A percentile compares a stretch with the other conserved stretches of the same genome.
These are phyloP conservation scores for Perognathus longimembris DNA, from an alignment of 2,113 vertebrate species.

Conservation along the genomic window DNA sequence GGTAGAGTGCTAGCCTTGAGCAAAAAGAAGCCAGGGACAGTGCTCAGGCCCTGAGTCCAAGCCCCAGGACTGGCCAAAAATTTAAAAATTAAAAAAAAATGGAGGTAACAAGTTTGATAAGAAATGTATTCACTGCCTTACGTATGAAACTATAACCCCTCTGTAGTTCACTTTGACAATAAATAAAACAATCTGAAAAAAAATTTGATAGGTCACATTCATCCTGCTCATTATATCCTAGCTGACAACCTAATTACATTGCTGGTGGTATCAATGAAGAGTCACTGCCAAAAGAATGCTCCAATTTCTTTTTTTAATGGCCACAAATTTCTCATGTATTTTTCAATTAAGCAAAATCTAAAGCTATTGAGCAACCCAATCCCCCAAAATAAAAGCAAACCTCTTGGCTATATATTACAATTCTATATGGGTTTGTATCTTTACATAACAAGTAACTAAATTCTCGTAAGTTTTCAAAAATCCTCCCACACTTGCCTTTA, in stretches of 20 bases:
- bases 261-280: neutral
- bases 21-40: too few species aligned
- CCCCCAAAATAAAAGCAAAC: neutral
- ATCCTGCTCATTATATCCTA: neutral
- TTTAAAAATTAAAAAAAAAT: too few species aligned
- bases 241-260: neutral
- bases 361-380: neutral
- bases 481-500: slow-evolving; percentile 9
- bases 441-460: slow-evolving; percentile 54
- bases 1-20: too few species aligned
- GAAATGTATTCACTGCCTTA: too few species aligned
- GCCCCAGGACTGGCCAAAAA: too few species aligned
- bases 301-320: neutral
- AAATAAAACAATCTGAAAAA: too few species aligned
- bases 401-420: neutral
- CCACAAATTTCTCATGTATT: neutral
- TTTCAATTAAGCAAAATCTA: slow-evolving; percentile 35
- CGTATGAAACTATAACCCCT: too few species aligned
- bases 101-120: too few species aligned
- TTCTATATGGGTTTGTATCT: slow-evolving; percentile 22
- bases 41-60: too few species aligned
- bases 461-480: slow-evolving; percentile 55
- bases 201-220: neutral
- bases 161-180: too few species aligned
- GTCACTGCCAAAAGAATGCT: neutral